Base-by-base conservation (phyloP, 2,888 invertebrate species). In the Drosophila colorata region DNA sequence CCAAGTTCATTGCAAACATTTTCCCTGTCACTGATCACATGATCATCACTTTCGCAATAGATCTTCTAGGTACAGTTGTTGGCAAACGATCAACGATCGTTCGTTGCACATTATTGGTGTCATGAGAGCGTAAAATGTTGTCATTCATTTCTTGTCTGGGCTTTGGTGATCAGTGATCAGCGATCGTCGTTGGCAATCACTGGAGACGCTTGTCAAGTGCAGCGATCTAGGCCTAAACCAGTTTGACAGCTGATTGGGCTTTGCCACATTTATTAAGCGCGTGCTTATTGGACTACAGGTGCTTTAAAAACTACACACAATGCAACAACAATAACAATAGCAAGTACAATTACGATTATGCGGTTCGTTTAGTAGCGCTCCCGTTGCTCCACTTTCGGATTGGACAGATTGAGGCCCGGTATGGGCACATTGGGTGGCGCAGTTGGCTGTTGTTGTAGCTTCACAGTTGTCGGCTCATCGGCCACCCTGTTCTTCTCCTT, bases 401-500 rank as follows among this genome's bases (percentile, higher is more conserved):
- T 87, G n/a, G 85, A 80, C 9, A 88, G 67, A 78, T 90, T 82
- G 0, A 74, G 69, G 25, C 88, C 78, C 0, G 75, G 51, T 65
- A 87, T 78, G 16, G 78, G 74, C 16, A 73, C 44, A 37, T 8
- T 57, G 23, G 20, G 16, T 28, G 48, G 11, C 14, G 52, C 16
- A 4, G 18, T 47, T 2, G 47, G 2, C 3, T 23, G 51, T 9
- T n/a, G 52, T 4, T n/a, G 44, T 20, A 48, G 14, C 31, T 67
- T 58, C 14, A 56, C 35, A 4, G 9, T 2, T 14, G 18, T 6
- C 2, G 14, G 16, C 11, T 75, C 64, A 68, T 69, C 81, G 28
- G 80, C 64, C 11, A 91, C 89, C 52, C 87, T 90, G 47, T 90
- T 91, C 0, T 80, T 35, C 38, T 89, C 89, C 16, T 81, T 86